These are phyloP conservation scores for Cyanistes caeruleus DNA, from an alignment of 2,113 vertebrate species.

Conservation along the genomic window DNA sequence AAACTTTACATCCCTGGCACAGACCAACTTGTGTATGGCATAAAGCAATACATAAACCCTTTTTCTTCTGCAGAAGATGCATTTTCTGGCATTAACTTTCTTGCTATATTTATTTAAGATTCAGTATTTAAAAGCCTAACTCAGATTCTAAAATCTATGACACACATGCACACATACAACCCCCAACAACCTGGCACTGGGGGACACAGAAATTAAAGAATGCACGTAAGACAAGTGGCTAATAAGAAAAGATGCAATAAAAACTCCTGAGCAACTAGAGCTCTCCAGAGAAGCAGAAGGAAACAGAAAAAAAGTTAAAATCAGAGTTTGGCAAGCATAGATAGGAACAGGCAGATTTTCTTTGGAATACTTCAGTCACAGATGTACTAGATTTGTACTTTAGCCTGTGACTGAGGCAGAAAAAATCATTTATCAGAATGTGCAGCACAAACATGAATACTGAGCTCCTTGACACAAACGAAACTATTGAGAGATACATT, in stretches of 20 bases:
- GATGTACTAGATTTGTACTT: constrained; percentile 22
- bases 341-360: constrained; percentile 11
- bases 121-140: neutral
- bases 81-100: neutral
- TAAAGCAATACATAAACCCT: neutral
- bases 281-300: neutral
- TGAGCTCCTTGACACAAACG: constrained; percentile 9
- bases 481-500: neutral
- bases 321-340: constrained; percentile 11
- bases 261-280: neutral
- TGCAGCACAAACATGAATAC: neutral
- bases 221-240: neutral
- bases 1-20: neutral
- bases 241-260: neutral
- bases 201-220: neutral
- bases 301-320: constrained; percentile 12
- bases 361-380: constrained; percentile 2
- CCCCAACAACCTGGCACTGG: neutral
- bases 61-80: neutral
- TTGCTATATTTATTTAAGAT: neutral
- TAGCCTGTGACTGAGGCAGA: neutral
- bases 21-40: neutral
- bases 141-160: neutral
- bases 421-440: constrained; percentile 7
- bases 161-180: accelerated